Base-by-base conservation (phyloP, 2,888 invertebrate genomes). In the Andrena praecox region DNA sequence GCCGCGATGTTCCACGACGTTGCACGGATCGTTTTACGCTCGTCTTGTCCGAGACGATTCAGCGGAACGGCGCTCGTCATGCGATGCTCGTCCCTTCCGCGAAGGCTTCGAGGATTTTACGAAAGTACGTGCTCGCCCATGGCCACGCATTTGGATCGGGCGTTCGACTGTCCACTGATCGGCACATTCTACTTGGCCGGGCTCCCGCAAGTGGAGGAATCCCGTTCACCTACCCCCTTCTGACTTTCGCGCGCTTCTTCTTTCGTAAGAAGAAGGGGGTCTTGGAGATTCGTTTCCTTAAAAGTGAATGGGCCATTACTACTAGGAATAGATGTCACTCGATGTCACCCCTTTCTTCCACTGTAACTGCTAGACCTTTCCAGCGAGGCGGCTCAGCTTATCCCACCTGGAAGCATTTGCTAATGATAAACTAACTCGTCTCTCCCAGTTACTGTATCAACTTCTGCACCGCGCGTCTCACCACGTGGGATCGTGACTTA, bases 21-120 rank as follows among this genome's bases (percentile, higher is more conserved):
- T 68, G 70, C 76, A 56, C 52, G 64, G 48, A 16, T 85, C 72
- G 81, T 70, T 70, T 84, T 74, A 81, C 62, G 80, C 71, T 84
- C 64, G 64, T 71, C 75, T 74, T 24, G 56, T 54, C 56, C 59
- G 29, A 20, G 31, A 68, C 70, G 75, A 73, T 83, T 83, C 83
- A 69, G 62, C 48, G 50, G 73, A 77, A 82, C 54, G 50, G 35
- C 16, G 66, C 64, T 73, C 64, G 71, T 72, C 68, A 79, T 83
- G 84, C 78, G 35, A 76, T 33, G 35, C 70, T 70, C 82, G 72
- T 83, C 42, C 10, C 42, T 83, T 82, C 83, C 59, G 72, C 73
- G 83, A 82, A 83, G 33, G 52, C 70, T 33, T 12, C 31, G 31
- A 35, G 27, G 62, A 54, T 74, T 82, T 73, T 62, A 64, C 35